phyloP scores from a whole-genome alignment of 1,140 invertebrate genomes.

The Ips typographus region DNA sequence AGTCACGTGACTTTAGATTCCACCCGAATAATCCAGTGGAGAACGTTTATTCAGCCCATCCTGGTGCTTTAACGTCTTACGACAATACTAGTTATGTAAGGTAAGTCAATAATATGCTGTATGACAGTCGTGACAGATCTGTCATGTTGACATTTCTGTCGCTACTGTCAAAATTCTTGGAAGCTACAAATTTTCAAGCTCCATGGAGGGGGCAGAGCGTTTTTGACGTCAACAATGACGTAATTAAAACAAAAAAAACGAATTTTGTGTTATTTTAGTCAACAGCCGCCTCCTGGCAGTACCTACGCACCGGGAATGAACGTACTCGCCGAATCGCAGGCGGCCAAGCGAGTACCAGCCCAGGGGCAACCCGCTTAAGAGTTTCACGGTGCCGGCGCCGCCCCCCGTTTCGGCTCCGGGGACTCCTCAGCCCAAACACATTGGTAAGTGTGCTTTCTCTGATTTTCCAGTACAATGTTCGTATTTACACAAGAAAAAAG shows the following conservation, averaged over 20 bases:
- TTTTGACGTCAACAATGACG: no score
- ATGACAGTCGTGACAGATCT: no score
- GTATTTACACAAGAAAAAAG: neutral
- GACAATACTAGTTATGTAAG: conserved; percentile 28
- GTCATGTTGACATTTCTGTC: no score
- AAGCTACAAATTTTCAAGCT: no score
- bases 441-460: conserved; percentile 55
- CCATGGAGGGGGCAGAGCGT: no score
- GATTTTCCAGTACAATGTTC: neutral
- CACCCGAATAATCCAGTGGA: conserved; percentile 53
- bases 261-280: conserved; percentile 7
- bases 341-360: conserved; percentile 44
- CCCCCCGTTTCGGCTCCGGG: conserved; percentile 73
- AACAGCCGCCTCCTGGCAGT: conserved; percentile 46
- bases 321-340: conserved; percentile 46
- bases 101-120: neutral
- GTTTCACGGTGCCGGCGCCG: conserved; percentile 82
- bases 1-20: conserved; percentile 71
- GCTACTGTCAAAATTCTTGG: no score
- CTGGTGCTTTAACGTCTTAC: conserved; percentile 19
- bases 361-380: conserved; percentile 77
- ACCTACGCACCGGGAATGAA: conserved; percentile 50
- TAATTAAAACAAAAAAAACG: no score
- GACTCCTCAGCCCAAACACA: conserved; percentile 72
- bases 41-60: conserved; percentile 54